A percentile compares a stretch with the other conserved stretches of the same genome.
Evolutionary conservation across 2,888 invertebrate species (phyloP).

Genomic region (Tryphoninae sp.): DNA sequence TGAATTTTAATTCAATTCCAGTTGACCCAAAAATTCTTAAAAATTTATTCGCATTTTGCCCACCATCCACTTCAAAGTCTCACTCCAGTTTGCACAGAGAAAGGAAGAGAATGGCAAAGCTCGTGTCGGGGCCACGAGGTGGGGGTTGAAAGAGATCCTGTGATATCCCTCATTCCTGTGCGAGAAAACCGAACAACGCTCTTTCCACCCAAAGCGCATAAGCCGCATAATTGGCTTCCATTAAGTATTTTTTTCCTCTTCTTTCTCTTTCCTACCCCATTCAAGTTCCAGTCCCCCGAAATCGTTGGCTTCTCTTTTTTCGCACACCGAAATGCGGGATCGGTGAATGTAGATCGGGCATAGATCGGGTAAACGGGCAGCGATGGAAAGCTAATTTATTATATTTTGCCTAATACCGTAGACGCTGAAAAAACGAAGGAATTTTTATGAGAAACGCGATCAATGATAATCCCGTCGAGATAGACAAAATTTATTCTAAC

Average conservation of each 20-base stretch:
- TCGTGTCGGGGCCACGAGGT: slow-evolving; percentile 21
- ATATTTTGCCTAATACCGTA: background rate
- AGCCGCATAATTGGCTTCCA: slow-evolving; percentile 49
- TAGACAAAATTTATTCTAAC: no score
- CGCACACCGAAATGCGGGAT: slow-evolving; percentile 24
- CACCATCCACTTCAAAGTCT: slow-evolving; percentile 20
- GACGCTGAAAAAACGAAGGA: background rate
- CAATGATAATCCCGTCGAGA: no score
- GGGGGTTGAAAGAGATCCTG: slow-evolving; percentile 26
- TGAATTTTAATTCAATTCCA: slow-evolving; percentile 60
- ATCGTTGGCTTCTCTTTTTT: background rate
- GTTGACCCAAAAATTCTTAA: slow-evolving; percentile 60
- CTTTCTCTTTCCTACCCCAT: background rate
- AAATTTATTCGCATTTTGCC: slow-evolving; percentile 54
- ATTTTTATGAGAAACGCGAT: background rate
- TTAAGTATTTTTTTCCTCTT: background rate
- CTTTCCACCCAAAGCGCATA: slow-evolving; percentile 41
- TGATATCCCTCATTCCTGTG: slow-evolving; percentile 26
- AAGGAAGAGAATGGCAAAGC: slow-evolving; percentile 10
- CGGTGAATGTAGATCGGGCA: slow-evolving; percentile 36
- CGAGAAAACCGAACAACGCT: slow-evolving; percentile 43
- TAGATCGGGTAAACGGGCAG: slow-evolving; percentile 2
- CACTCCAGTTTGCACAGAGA: slow-evolving; percentile 25
- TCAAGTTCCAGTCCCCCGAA: slow-evolving; percentile 14
- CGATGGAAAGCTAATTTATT: slow-evolving; percentile 37